Evolutionary conservation across 53 echinoderm and acorn worm species (phyloP).

Genomic region (Holothuria leucospilota): DNA sequence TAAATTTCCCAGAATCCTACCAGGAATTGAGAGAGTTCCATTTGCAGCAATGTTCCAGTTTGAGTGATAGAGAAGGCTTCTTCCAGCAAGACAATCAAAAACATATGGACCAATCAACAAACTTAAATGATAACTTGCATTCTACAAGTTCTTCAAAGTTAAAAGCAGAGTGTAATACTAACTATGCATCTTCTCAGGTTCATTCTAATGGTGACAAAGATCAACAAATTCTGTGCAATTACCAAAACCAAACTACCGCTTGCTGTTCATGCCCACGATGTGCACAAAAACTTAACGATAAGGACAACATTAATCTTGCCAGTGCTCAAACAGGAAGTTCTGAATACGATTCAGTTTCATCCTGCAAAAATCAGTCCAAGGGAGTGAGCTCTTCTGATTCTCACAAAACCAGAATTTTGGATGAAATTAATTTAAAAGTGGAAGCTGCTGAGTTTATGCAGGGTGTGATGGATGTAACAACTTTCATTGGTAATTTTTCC

Average conservation of each 20-base stretch:
- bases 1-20: slow-evolving; percentile 79
- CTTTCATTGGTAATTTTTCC: slow-evolving; percentile 88
- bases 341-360: neutral
- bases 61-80: too few species aligned
- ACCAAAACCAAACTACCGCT: neutral
- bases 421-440: slow-evolving; percentile 45
- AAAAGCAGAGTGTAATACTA: neutral
- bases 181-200: neutral
- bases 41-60: neutral
- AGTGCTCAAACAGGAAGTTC: neutral
- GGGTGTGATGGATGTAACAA: slow-evolving; percentile 89
- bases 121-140: neutral
- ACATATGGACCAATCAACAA: neutral
- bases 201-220: too few species aligned
- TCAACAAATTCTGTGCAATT: too few species aligned
- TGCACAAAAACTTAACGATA: neutral
- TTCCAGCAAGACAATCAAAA: neutral
- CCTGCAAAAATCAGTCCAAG: neutral
- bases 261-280: neutral
- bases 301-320: neutral
- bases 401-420: neutral
- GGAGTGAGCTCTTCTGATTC: neutral
- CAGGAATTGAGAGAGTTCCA: slow-evolving; percentile 2
- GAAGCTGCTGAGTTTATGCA: slow-evolving; percentile 84
- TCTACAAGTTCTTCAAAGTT: neutral